Conservation (phyloP, 2,888 invertebrate genomes). For the Clostera curtula region DNA sequence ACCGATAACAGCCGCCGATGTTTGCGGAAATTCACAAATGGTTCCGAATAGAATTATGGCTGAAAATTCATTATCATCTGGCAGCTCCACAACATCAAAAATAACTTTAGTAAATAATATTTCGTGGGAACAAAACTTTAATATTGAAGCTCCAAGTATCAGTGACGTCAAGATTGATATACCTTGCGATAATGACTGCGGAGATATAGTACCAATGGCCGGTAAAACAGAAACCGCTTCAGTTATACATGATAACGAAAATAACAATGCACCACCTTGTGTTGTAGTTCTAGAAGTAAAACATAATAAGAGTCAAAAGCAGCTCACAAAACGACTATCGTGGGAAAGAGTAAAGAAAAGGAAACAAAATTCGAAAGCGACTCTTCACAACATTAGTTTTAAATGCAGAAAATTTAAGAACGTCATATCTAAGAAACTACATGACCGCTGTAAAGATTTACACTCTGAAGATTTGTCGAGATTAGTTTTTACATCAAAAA, state of each 20-base stretch:
- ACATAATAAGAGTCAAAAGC: constrained; percentile 13
- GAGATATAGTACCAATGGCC: constrained; percentile 11
- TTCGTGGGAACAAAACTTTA: constrained; percentile 22
- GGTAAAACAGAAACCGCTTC: constrained; percentile 9
- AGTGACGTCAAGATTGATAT: constrained; percentile 18
- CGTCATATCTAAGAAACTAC: constrained; percentile 16
- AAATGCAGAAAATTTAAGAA: constrained; percentile 30
- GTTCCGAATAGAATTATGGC: constrained; percentile 15
- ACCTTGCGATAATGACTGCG: constrained; percentile 14
- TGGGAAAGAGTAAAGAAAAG: constrained; percentile 21
- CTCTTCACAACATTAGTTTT: constrained; percentile 27
- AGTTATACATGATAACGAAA: constrained; percentile 11
- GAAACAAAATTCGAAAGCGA: constrained; percentile 21
- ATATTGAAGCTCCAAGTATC: constrained; percentile 10
- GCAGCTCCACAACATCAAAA: no score
- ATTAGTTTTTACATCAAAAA: constrained; percentile 26
- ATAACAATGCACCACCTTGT: constrained; percentile 15
- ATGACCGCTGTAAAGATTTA: constrained; percentile 24
- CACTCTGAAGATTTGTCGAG: constrained; percentile 24
- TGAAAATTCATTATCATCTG: constrained; percentile 19
- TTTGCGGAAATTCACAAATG: constrained; percentile 24
- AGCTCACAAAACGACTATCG: constrained; percentile 9
- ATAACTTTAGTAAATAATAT: no score
- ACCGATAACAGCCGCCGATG: constrained; percentile 20
- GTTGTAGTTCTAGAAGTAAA: constrained; percentile 24